Evolutionary conservation across 2,888 invertebrate species (phyloP), one percentile per base, ranked within the genome.

Genomic region (Hypercompe scribonia): DNA sequence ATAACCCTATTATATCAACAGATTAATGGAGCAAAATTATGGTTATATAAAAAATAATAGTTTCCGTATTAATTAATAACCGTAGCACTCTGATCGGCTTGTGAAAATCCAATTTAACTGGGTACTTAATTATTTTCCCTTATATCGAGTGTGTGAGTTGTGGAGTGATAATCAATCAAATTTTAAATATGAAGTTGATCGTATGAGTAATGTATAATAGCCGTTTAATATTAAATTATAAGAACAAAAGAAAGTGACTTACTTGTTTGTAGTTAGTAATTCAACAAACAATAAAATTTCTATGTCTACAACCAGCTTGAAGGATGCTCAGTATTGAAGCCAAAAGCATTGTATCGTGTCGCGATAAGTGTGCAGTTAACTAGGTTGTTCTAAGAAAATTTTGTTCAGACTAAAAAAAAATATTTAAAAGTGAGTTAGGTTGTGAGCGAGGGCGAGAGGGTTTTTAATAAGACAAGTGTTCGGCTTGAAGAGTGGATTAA

Each of bases 81-180:
- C 66, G 66, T 70, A 70, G 65, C 76, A 73, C 50, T 64, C 73
- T 71, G 69, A 75, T 71, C 66, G 75, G 76, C 76, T 81, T 84
- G 71, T 34, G 77, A 71, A 71, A 72, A 75, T 72, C 70, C 74
- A 84, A 84, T 80, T 78, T 80, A 78, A 82, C 65, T 67, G 71
- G 74, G n/a, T 31, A 64, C 50, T 64, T 75, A 69, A 78, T 66
- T 67, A 74, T 72, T 72, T 74, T 72, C 73, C 50, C 65, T 50
- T 63, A 68, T 80, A 68, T 68, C 75, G 74, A 68, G n/a, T 3
- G 46, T 21, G 21, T 82, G 82, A 83, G 82, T 81, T 83, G 46
- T 46, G 46, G 18, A 80, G 73, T 71, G 70, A 80, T 75, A 77
- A 77, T 54, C 78, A 70, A 73, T 82, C 78, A 70, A 39, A 28